Evolutionary conservation across 2,113 vertebrate species (phyloP).

Genomic region (Ranitomeya imitator): DNA sequence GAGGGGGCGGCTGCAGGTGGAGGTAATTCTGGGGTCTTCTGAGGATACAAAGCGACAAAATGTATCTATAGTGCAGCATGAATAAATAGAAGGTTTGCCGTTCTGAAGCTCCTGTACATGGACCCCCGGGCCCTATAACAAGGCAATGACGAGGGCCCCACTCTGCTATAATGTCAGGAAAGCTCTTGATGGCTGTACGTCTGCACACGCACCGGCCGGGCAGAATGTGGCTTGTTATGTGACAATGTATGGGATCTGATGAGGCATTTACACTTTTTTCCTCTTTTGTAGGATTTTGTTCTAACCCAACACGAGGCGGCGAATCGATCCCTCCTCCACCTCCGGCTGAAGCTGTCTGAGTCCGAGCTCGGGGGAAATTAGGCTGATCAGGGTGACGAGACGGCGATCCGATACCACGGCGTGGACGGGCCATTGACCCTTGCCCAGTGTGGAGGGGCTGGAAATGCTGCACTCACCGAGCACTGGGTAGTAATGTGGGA

Average conservation of each 20-base stretch:
- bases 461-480: neutral
- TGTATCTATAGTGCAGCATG: too few species aligned
- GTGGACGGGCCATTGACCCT: neutral
- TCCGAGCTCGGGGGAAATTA: neutral
- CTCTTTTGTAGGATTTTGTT: neutral
- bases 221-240: neutral
- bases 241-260: neutral
- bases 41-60: too few species aligned
- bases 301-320: neutral
- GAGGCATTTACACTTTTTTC: neutral
- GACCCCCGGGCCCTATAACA: too few species aligned
- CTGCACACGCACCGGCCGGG: too few species aligned
- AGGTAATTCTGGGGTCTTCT: too few species aligned
- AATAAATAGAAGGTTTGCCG: too few species aligned
- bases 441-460: neutral
- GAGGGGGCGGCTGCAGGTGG: neutral
- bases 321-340: neutral
- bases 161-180: too few species aligned
- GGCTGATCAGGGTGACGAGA: neutral
- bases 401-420: neutral
- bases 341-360: neutral
- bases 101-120: too few species aligned
- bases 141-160: too few species aligned
- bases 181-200: too few species aligned
- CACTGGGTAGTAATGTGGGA: neutral